Percentiles rank a stretch among this genome's conserved stretches.
Evolutionary conservation across 2,888 invertebrate genomes (phyloP).

Genomic region (Cheilosia impressa): DNA sequence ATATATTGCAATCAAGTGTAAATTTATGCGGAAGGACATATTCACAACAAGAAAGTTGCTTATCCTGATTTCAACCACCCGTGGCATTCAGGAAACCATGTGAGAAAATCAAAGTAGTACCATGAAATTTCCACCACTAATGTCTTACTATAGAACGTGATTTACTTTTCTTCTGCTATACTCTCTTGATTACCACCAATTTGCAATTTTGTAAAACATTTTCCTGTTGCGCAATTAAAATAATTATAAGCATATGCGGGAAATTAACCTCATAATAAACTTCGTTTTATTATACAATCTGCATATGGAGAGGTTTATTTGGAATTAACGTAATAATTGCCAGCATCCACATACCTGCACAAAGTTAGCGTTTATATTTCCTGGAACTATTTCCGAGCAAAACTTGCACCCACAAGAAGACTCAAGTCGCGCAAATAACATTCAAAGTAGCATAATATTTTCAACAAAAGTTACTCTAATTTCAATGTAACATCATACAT

Average conservation of each 20-base stretch:
- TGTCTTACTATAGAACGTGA: background rate
- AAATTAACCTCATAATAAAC: background rate
- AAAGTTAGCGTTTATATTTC: no score
- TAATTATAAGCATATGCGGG: background rate
- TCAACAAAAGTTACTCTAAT: no score
- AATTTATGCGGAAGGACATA: slow-evolving; percentile 26
- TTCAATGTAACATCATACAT: no score
- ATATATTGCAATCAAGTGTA: slow-evolving; percentile 10
- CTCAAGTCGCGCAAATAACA: no score
- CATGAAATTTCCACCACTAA: slow-evolving; percentile 4
- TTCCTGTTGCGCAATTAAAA: background rate
- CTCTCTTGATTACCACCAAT: background rate
- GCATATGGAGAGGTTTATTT: no score
- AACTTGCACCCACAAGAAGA: no score
- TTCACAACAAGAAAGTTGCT: slow-evolving; percentile 10
- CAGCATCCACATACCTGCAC: no score
- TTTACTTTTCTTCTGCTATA: background rate
- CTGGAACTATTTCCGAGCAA: no score
- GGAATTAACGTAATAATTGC: no score
- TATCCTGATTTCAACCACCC: slow-evolving; percentile 1
- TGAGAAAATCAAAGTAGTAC: slow-evolving; percentile 4
- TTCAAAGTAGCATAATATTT: no score
- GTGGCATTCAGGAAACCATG: background rate
- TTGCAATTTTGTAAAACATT: background rate
- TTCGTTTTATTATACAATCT: background rate